Evolutionary conservation across 2,797 vertebrate genomes (phyloP), one percentile per base, ranked within the genome.

Genomic region (Aulostomus chinensis): DNA sequence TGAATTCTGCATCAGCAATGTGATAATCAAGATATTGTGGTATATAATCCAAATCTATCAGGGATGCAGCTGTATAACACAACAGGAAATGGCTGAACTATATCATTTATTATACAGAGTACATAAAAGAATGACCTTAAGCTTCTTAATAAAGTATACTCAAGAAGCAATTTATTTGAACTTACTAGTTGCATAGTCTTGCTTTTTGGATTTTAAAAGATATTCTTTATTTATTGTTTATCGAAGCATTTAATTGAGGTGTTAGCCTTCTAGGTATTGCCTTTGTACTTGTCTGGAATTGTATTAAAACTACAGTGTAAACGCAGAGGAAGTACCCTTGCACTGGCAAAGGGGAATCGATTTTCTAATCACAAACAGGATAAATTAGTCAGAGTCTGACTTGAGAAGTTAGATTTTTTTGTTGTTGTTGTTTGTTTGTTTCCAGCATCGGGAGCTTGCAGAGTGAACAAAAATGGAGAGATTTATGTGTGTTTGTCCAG

Each of bases 221-320:
- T 50, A 56, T 41, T 64, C 51, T 33, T 70, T 85, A 90, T 90
- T 88, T 88, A 88, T 92, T 88, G 71, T 78, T 74, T 65, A 76
- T 69, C 62, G 59, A 76, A 64, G 50, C 57, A 72, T 81, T 70
- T 70, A 58, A 58, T 49, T 74, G 49, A 71, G 59, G 53, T 67
- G 43, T 62, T 62, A 51, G 73, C 68, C 68, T 72, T 84, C 58
- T 66, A 52, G 37, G 52, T 73, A 30, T 33, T 72, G 69, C 68
- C 70, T 81, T 79, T 50, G 40, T 14, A 40, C 58, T 14, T 20
- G 9, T 67, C 28, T 67, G 53, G 6, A 55, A n/a, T n/a, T n/a
- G n/a, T n/a, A n/a, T 10, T 47, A 40, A 15, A 46, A 54, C 56
- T 13, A 38, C 13, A 46, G 34, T 55, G 22, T 68, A 33, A 54